These are phyloP conservation scores for Python bivittatus DNA, from an alignment of 2,113 vertebrate species.

Conservation along the genomic window DNA sequence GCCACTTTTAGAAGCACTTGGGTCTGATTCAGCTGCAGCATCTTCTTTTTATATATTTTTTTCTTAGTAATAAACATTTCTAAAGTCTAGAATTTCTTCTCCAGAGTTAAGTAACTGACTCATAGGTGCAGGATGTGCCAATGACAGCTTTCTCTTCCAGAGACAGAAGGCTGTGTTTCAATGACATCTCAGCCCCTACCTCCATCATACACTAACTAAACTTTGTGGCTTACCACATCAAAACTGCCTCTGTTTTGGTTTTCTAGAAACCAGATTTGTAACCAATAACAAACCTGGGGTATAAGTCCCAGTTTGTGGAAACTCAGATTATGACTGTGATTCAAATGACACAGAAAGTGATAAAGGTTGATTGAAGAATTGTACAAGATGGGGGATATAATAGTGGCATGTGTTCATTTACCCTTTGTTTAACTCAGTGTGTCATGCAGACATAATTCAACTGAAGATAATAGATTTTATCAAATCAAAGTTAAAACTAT, in stretches of 20 bases:
- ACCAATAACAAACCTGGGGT: not conserved
- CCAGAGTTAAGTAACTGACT: not conserved
- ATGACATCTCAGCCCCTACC: not conserved
- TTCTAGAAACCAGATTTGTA: not conserved
- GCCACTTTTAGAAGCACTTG: not conserved
- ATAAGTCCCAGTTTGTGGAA: not conserved
- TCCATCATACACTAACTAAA: no score
- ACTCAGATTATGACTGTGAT: not conserved
- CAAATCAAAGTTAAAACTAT: not conserved
- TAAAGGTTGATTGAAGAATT: not conserved
- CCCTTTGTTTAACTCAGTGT: not conserved
- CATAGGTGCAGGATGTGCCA: not conserved
- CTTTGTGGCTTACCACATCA: not conserved
- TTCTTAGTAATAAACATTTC: not conserved
- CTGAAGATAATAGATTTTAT: not conserved
- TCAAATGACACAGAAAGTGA: not conserved
- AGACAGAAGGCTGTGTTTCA: not conserved
- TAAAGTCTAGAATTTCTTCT: not conserved
- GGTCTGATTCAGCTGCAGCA: not conserved
- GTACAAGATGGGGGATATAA: not conserved
- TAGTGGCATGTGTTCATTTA: not conserved
- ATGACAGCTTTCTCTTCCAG: not conserved
- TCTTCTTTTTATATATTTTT: not conserved
- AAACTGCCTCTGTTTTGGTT: not conserved
- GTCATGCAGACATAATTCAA: not conserved